phyloP scores from a whole-genome alignment of 2,113 vertebrate genomes.

The Equus quagga region DNA sequence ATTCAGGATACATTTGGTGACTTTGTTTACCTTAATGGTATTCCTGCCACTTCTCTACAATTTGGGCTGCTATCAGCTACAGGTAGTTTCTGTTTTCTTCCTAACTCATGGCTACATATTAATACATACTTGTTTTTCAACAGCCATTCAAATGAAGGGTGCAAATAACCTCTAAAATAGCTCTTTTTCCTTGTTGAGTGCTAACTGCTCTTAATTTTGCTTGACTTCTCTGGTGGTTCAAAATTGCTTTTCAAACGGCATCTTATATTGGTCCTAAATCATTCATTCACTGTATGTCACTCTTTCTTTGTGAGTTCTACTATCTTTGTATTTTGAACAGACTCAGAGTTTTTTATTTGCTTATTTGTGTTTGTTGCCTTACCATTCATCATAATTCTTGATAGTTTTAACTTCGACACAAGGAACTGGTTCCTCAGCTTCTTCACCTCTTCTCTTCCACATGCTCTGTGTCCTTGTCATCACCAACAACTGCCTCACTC shows the following conservation, averaged over 20 bases:
- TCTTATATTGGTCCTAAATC: neutral
- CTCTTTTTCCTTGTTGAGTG: neutral
- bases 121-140: neutral
- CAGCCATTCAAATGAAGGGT: neutral
- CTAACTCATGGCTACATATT: neutral
- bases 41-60: neutral
- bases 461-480: neutral
- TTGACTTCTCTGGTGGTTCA: neutral
- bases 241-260: neutral
- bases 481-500: rapidly evolving
- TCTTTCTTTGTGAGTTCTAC: neutral
- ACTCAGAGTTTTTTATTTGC: neutral
- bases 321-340: neutral
- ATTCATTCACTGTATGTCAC: neutral
- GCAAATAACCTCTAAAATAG: neutral
- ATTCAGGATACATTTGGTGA: neutral
- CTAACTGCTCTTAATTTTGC: neutral
- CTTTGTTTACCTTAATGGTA: neutral
- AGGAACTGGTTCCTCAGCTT: neutral
- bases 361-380: neutral
- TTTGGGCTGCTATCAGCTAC: neutral
- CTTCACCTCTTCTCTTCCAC: neutral
- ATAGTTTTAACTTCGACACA: neutral
- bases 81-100: neutral
- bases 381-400: neutral